Evolutionary conservation across 2,888 invertebrate species (phyloP), one percentile per base, ranked within the genome.

Genomic region (Schizotus pectinicornis): DNA sequence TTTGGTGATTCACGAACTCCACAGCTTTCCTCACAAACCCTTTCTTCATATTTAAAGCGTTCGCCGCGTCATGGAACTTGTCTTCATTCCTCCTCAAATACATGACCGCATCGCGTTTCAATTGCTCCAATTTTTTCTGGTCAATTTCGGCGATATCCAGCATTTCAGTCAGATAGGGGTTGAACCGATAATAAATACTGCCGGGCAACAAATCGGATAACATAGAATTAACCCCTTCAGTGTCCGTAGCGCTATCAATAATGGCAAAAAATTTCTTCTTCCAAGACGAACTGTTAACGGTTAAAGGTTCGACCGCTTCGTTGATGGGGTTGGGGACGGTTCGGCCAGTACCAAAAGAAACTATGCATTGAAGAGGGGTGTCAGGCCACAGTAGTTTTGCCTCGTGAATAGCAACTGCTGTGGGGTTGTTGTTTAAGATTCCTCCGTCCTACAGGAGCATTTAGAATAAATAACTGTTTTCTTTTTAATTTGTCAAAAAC

Each of bases 381-480:
- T 87, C 83, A 0, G 94, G 94, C 90, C 90, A 95, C 34, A 95
- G 78, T 13, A 89, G 83, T 64, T 87, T 87, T 0, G 93, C 91
- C 80, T 96, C 96, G 75, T 94, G 94, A 38, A 95, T 82, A 0
- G 92, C 96, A 6, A 95, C 87, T 1, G 92, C 92, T 7, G 93
- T 88, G 0, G 95, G 95, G 80, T 95, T 96, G 81, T 95, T 95
- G 7, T 89, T 88, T 77, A 94, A 81, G 68, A 94, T 86, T 30
- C 95, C 94, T 62, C 91, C 90, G 80, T 92, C 92, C 88, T 88
- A 70, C 49, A 75, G 74, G 59, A 35, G 11, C 30, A 38, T 30
- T 12, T n/a, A n/a, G n/a, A 42, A 9, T 32, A 7, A 46, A 43
- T 35, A 35, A 38, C 7, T 9, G 22, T 14, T 31, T 41, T n/a